A percentile compares a stretch with the other conserved stretches of the same genome.
These are phyloP conservation scores for Periplaneta americana DNA, from an alignment of 1,140 invertebrate genomes.

Conservation along the genomic window DNA sequence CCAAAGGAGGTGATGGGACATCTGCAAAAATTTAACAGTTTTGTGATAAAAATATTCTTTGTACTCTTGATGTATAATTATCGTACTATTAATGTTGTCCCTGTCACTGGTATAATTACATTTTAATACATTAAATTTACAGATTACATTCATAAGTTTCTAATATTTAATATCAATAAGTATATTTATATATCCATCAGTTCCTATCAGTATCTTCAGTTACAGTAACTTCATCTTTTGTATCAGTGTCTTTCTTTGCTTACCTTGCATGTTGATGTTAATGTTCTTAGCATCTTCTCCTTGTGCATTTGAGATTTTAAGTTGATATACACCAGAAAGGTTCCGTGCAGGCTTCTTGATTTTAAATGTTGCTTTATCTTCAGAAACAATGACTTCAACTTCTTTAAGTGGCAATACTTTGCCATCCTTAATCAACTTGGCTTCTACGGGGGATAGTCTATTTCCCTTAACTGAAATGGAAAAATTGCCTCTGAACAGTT, in stretches of 20 bases:
- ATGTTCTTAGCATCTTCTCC: conserved; percentile 82
- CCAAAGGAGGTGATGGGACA: conserved; percentile 77
- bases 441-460: conserved; percentile 77
- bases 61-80: no score
- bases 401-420: conserved; percentile 81
- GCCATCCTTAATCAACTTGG: conserved; percentile 84
- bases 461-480: conserved; percentile 70
- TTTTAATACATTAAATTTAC: no score
- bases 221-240: no score
- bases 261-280: conserved; percentile 78
- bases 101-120: no score
- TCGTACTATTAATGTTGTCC: no score
- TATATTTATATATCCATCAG: no score
- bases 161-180: no score
- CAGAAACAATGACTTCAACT: conserved; percentile 80
- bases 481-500: no score
- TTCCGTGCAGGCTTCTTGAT: conserved; percentile 83
- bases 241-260: no score
- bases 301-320: conserved; percentile 80
- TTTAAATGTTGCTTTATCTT: conserved; percentile 84
- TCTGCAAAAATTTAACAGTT: conserved; percentile 55
- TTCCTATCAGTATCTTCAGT: no score
- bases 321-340: conserved; percentile 75
- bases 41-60: no score
- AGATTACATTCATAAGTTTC: no score